phyloP scores from a whole-genome alignment of 2,113 vertebrate species.

The Podarcis muralis region DNA sequence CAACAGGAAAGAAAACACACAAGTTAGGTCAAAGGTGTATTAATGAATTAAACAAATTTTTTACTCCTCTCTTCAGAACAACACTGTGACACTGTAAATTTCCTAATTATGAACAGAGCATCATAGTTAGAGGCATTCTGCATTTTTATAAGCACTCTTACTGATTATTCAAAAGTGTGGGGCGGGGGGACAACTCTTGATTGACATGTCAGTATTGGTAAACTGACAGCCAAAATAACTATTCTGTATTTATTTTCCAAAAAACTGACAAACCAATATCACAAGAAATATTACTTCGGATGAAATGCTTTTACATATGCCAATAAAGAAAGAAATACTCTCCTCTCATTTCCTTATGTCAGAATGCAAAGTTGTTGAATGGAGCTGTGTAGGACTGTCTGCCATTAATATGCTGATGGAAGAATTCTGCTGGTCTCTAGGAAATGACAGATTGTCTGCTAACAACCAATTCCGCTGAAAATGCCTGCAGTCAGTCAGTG shows the following conservation, averaged over 20 bases:
- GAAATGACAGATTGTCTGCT: conserved; percentile 28
- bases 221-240: conserved; percentile 64
- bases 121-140: conserved; percentile 26
- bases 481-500: not conserved
- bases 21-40: conserved; percentile 48
- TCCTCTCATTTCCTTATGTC: conserved; percentile 29
- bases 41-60: conserved; percentile 46
- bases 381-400: conserved; percentile 8
- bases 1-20: not conserved
- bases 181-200: conserved; percentile 57
- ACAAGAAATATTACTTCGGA: conserved; percentile 56
- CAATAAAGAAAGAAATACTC: conserved; percentile 61
- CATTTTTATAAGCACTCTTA: conserved; percentile 51
- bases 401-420: not conserved
- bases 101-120: conserved; percentile 49
- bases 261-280: conserved; percentile 61
- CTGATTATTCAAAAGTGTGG: conserved; percentile 44
- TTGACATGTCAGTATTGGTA: conserved; percentile 43
- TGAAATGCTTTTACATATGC: conserved; percentile 51
- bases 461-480: conserved; percentile 42
- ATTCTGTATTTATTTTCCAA: conserved; percentile 69
- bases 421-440: conserved; percentile 26
- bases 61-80: conserved; percentile 23
- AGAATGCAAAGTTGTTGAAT: conserved; percentile 26
- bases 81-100: conserved; percentile 29